These are phyloP conservation scores for Pristionchus arcanus DNA, from an alignment of 2,888 invertebrate genomes.

Conservation along the genomic window DNA sequence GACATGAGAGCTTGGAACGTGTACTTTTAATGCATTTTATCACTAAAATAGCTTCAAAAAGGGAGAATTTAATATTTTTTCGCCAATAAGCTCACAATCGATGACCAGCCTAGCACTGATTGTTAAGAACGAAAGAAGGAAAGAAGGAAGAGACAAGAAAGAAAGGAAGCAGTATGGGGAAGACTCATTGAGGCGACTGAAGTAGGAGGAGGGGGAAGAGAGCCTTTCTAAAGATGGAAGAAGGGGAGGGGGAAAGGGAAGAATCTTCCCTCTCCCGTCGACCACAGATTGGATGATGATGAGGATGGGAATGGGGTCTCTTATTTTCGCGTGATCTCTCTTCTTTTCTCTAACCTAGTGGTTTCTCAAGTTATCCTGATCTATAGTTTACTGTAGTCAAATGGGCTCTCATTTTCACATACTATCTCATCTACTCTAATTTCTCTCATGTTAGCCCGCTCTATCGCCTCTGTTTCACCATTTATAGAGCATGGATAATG, in stretches of 20 bases:
- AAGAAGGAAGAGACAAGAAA: background rate
- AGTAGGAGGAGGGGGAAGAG: slow-evolving; percentile 10
- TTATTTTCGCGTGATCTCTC: background rate
- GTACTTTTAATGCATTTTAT: background rate
- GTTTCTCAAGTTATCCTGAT: background rate
- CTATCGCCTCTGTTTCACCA: background rate
- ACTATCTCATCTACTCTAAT: background rate
- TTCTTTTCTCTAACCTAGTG: background rate
- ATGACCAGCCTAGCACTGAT: background rate
- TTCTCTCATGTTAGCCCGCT: background rate
- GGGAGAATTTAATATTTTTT: background rate
- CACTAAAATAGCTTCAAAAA: background rate
- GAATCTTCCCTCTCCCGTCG: background rate
- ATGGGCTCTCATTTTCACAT: background rate
- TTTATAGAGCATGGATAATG: background rate
- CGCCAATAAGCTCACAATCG: background rate
- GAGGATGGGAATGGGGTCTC: slow-evolving; percentile 1
- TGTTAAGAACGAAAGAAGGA: background rate
- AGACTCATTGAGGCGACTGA: slow-evolving; percentile 23
- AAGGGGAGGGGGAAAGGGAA: background rate
- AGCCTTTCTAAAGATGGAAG: slow-evolving; percentile 40
- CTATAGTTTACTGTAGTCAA: background rate
- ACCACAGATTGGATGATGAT: slow-evolving; percentile 27
- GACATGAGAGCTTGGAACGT: background rate
- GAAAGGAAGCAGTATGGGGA: slow-evolving; percentile 18